These are phyloP conservation scores for Laupala kohalensis DNA, from an alignment of 1,140 invertebrate species.

Conservation along the genomic window DNA sequence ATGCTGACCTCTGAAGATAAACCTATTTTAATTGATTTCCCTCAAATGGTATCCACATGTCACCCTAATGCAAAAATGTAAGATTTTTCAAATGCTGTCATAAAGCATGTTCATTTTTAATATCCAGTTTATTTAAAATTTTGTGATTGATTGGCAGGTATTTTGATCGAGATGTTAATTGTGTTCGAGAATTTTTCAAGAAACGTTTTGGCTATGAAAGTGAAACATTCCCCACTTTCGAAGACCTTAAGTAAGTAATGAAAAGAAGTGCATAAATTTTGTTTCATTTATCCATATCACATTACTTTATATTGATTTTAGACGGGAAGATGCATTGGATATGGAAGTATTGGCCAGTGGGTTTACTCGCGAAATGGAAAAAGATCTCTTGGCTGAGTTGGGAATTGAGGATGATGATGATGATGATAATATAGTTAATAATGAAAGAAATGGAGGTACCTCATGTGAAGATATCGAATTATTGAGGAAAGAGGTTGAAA, in stretches of 20 bases:
- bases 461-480: conserved; percentile 12
- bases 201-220: conserved; percentile 86
- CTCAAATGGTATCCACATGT: conserved; percentile 94
- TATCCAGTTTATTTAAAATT: conserved; percentile 5
- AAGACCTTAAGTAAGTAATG: conserved; percentile 49
- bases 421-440: conserved; percentile 23
- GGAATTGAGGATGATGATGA: conserved; percentile 32
- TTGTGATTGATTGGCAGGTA: conserved; percentile 39
- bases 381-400: conserved; percentile 47
- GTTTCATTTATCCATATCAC: not conserved
- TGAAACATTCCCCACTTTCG: conserved; percentile 71
- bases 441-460: conserved; percentile 23
- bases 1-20: conserved; percentile 72
- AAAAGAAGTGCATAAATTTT: not conserved
- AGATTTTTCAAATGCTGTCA: conserved; percentile 22
- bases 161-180: conserved; percentile 92
- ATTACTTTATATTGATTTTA: conserved; percentile 22
- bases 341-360: conserved; percentile 82
- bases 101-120: not conserved
- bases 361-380: conserved; percentile 72
- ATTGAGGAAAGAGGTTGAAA: conserved; percentile 17
- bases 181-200: conserved; percentile 84
- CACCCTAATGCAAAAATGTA: conserved; percentile 85
- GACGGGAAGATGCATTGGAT: conserved; percentile 72
- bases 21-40: conserved; percentile 93